Percentiles rank a stretch among this genome's conserved stretches.
These are phyloP conservation scores for Tenodera sinensis DNA, from an alignment of 2,888 invertebrate genomes.

Conservation along the genomic window DNA sequence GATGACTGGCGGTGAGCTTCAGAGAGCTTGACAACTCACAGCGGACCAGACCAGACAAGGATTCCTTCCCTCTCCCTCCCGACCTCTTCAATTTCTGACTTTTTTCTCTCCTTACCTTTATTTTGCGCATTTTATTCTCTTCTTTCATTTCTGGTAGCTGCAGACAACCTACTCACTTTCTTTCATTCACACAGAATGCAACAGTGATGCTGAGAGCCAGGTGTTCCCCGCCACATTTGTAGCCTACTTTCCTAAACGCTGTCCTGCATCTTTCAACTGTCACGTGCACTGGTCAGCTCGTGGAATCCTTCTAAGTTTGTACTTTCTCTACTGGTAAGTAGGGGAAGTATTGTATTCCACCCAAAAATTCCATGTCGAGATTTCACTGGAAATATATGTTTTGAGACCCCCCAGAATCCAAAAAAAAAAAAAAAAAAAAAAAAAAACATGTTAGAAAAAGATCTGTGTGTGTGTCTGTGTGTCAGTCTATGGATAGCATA, in stretches of 20 bases:
- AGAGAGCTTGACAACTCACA: neutral
- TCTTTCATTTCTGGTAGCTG: neutral
- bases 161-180: neutral
- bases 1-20: slow-evolving; percentile 4
- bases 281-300: no score
- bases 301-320: no score
- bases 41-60: neutral
- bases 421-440: no score
- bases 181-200: neutral
- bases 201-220: neutral
- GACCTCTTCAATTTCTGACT: neutral
- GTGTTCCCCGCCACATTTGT: neutral
- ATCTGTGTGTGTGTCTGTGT: no score
- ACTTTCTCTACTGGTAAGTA: no score
- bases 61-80: neutral
- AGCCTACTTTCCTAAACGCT: neutral
- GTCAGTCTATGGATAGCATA: no score
- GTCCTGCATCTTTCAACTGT: no score
- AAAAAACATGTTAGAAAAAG: no score
- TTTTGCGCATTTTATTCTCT: neutral
- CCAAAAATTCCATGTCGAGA: no score
- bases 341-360: no score
- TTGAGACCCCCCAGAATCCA: no score
- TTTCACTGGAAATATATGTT: no score
- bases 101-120: neutral